phyloP scores from a whole-genome alignment of 2,113 vertebrate species.

The Hyperoodon ampullatus region DNA sequence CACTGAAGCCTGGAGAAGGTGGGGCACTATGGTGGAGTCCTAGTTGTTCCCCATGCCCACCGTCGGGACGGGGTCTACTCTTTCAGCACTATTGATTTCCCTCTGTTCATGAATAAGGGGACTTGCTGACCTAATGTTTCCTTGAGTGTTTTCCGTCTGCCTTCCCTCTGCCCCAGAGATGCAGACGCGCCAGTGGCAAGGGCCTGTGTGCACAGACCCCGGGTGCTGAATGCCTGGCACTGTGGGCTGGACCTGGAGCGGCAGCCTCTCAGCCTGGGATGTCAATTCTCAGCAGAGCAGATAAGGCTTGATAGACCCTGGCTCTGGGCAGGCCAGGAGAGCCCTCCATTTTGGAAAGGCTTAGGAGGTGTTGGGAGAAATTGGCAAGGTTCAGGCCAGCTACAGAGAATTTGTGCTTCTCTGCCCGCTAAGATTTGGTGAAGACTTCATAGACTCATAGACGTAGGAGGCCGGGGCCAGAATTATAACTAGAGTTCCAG shows the following conservation, averaged over 20 bases:
- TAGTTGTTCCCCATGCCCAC: rapidly evolving
- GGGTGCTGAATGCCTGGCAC: constrained; percentile 73
- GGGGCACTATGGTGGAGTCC: neutral
- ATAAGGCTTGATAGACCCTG: constrained; percentile 76
- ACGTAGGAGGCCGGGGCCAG: neutral
- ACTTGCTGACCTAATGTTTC: neutral
- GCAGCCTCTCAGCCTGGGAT: constrained; percentile 66
- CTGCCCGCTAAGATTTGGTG: neutral
- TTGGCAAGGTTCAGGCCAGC: constrained; percentile 65
- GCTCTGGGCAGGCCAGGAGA: constrained; percentile 74
- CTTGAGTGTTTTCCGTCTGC: neutral
- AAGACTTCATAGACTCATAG: neutral
- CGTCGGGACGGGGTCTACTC: neutral
- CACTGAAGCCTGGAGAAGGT: neutral
- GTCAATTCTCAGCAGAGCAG: constrained; percentile 80
- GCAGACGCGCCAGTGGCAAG: rapidly evolving
- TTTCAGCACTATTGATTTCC: neutral
- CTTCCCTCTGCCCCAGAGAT: neutral
- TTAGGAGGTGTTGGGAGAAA: constrained; percentile 73
- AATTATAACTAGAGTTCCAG: constrained; percentile 65
- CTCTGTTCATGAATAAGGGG: neutral
- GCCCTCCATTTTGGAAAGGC: constrained; percentile 80
- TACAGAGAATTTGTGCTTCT: neutral
- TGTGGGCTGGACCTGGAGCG: constrained; percentile 53
- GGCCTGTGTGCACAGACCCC: neutral